Evolutionary conservation across 2,797 vertebrate species (phyloP).

Genomic region (Mycteria americana): DNA sequence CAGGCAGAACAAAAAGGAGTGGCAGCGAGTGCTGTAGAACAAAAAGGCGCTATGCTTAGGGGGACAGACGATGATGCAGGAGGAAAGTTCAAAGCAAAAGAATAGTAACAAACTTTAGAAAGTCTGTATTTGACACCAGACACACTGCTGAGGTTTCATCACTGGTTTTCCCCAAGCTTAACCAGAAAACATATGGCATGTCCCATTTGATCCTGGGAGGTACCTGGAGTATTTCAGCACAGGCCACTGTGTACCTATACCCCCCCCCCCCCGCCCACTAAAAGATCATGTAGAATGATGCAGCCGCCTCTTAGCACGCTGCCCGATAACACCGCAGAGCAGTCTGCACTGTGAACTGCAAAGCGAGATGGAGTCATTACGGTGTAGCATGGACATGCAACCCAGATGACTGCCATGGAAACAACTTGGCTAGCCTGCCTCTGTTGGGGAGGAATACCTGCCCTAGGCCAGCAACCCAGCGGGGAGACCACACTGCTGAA

Average conservation of each 20-base stretch:
- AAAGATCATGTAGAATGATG: neutral
- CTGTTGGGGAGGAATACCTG: neutral
- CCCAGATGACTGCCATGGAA: conserved; percentile 15
- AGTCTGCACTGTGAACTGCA: neutral
- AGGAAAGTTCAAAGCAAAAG: neutral
- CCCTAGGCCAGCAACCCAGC: conserved; percentile 12
- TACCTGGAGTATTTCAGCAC: neutral
- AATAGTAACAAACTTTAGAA: neutral
- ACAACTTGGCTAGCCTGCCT: neutral
- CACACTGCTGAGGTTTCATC: neutral
- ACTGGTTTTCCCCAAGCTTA: neutral
- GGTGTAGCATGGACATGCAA: neutral
- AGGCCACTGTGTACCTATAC: neutral
- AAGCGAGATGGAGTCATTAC: neutral
- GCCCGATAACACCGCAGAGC: neutral
- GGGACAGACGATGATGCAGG: neutral
- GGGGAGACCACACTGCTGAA: neutral
- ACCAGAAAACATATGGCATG: neutral
- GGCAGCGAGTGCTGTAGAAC: neutral
- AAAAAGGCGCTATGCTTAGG: neutral
- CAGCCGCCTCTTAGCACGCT: neutral
- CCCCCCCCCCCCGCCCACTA: neutral
- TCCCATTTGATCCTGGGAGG: neutral
- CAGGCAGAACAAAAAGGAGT: neutral
- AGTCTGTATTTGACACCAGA: neutral